Percentiles rank a stretch among this genome's conserved stretches.
Evolutionary conservation across 92 coral and sea anemone genomes (phyloP).

Genomic region (Porites lobata): DNA sequence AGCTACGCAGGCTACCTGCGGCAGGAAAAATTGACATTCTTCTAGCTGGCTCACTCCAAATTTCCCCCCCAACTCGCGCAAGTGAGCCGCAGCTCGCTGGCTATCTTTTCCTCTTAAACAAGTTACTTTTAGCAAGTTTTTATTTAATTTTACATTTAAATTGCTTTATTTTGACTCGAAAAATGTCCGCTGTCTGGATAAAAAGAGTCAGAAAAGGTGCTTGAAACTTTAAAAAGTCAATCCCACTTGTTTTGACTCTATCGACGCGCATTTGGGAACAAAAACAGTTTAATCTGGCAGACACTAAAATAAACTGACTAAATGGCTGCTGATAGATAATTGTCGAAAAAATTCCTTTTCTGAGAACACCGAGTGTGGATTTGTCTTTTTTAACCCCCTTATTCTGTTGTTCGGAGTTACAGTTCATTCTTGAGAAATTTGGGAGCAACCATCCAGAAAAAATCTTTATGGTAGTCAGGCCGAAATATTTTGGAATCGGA

Average conservation of each 20-base stretch:
- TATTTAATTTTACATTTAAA: no score
- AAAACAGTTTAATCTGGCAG: conserved; percentile 56
- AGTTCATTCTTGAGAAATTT: neutral
- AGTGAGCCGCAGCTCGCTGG: no score
- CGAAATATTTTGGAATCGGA: neutral
- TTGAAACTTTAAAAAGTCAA: no score
- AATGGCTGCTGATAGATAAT: conserved; percentile 59
- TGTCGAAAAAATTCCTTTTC: conserved; percentile 22
- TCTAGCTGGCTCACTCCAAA: no score
- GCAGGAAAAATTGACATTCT: no score
- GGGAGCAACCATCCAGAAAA: neutral
- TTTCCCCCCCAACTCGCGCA: no score
- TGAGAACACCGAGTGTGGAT: neutral
- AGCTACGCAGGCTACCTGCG: no score
- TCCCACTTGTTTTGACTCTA: conserved; percentile 22
- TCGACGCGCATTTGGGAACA: conserved; percentile 51
- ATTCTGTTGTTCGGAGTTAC: neutral
- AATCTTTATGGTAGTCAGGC: neutral
- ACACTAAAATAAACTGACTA: conserved; percentile 60
- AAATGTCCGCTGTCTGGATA: no score
- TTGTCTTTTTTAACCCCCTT: neutral
- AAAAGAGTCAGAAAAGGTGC: no score
- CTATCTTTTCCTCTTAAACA: no score
- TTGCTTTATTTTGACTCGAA: no score
- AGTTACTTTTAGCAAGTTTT: no score